Percentiles rank a stretch among this genome's conserved stretches.
These are phyloP conservation scores for Synanthedon vespiformis DNA, from an alignment of 2,888 invertebrate genomes.

Conservation along the genomic window DNA sequence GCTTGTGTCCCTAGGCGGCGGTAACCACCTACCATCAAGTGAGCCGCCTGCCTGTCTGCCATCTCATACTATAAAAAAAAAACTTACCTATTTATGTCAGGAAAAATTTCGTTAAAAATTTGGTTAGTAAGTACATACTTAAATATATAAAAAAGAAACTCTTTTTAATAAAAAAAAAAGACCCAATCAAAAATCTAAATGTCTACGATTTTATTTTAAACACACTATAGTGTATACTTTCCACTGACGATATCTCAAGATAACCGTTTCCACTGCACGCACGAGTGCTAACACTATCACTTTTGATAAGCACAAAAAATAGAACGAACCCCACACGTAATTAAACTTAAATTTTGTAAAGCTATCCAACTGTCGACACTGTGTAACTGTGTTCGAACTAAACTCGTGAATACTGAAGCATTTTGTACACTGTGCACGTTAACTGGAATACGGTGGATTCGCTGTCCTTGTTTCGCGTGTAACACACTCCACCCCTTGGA, in stretches of 20 bases:
- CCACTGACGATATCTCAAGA: not conserved
- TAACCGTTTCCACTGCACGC: slow-evolving; percentile 5
- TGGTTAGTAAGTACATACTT: no score
- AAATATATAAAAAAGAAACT: no score
- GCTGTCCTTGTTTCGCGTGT: slow-evolving; percentile 13
- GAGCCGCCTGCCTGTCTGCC: no score
- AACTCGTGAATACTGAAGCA: not conserved
- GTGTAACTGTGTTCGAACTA: not conserved
- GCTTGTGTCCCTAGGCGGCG: no score
- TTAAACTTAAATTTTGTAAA: not conserved
- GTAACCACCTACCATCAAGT: no score
- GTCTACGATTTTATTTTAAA: not conserved
- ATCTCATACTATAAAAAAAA: no score
- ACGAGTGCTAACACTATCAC: slow-evolving; percentile 12
- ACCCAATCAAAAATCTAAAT: no score
- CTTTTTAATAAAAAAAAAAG: no score
- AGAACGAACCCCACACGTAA: slow-evolving; percentile 2
- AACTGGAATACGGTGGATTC: slow-evolving; percentile 1
- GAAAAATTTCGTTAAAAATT: no score
- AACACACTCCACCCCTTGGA: slow-evolving; percentile 28
- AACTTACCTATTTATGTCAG: no score
- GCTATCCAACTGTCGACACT: not conserved
- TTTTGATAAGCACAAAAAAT: slow-evolving; percentile 13
- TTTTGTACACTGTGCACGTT: not conserved
- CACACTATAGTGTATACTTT: not conserved